These are phyloP conservation scores for Eristalis arbustorum DNA, from an alignment of 2,888 invertebrate genomes.

Conservation along the genomic window DNA sequence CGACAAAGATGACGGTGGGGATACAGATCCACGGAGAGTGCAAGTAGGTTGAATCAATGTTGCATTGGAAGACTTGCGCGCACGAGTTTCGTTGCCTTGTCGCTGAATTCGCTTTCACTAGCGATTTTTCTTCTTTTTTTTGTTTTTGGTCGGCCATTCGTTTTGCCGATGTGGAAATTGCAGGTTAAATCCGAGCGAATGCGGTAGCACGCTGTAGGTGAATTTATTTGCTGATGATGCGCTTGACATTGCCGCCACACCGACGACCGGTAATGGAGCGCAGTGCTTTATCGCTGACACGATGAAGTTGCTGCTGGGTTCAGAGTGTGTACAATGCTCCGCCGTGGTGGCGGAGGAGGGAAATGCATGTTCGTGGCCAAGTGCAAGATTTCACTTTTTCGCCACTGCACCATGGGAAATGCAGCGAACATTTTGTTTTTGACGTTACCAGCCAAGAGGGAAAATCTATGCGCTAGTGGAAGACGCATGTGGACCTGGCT, in stretches of 20 bases:
- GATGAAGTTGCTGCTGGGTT: slow-evolving; percentile 19
- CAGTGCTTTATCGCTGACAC: slow-evolving; percentile 15
- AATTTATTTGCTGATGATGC: slow-evolving; percentile 61
- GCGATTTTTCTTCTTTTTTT: slow-evolving; percentile 21
- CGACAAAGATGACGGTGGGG: slow-evolving; percentile 10
- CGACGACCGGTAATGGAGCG: not conserved
- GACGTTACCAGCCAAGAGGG: not conserved
- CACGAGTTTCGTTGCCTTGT: slow-evolving; percentile 1
- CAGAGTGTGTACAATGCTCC: slow-evolving; percentile 20
- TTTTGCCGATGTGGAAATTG: slow-evolving; percentile 40
- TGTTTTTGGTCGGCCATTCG: not conserved
- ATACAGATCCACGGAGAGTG: slow-evolving; percentile 51
- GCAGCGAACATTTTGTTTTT: slow-evolving; percentile 16
- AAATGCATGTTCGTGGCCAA: slow-evolving; percentile 13
- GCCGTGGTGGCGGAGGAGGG: not conserved
- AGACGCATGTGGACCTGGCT: slow-evolving; percentile 14
- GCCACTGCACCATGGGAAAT: slow-evolving; percentile 39
- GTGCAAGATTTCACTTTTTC: slow-evolving; percentile 65
- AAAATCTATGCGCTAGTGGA: slow-evolving; percentile 34
- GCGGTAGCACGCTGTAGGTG: slow-evolving; percentile 38
- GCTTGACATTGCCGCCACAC: slow-evolving; percentile 43
- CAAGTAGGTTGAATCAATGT: slow-evolving; percentile 55
- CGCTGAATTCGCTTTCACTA: slow-evolving; percentile 63
- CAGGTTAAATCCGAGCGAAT: slow-evolving; percentile 30
- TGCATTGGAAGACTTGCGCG: slow-evolving; percentile 32